A percentile compares a stretch with the other conserved stretches of the same genome.
Conservation (phyloP, 2,113 vertebrate genomes). For the Tachycineta bicolor region DNA sequence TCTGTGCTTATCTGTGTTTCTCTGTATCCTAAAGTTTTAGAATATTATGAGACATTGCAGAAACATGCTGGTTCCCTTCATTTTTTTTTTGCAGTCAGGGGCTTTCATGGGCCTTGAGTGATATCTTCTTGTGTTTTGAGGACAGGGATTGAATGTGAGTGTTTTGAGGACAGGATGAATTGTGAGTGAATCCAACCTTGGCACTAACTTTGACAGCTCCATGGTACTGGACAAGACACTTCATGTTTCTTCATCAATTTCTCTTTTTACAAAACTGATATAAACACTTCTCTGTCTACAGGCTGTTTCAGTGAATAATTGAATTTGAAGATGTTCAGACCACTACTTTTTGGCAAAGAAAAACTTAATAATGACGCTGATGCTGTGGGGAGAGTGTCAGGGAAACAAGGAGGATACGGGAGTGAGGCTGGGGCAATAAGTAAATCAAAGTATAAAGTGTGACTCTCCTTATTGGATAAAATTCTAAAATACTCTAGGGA, state of each 20-base stretch:
- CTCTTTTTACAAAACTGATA: background rate
- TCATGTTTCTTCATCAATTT: background rate
- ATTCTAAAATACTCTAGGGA: background rate
- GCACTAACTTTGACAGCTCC: background rate
- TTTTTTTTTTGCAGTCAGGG: background rate
- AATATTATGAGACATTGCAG: background rate
- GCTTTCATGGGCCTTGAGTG: background rate
- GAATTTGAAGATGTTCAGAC: background rate
- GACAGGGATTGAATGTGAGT: background rate
- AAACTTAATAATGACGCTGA: background rate
- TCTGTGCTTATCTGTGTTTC: background rate
- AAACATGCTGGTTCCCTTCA: background rate
- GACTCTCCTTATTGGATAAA: background rate
- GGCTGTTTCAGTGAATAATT: background rate
- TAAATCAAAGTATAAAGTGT: background rate
- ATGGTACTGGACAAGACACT: background rate
- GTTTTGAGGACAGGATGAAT: background rate
- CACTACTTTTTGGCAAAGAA: background rate
- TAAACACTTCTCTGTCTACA: background rate
- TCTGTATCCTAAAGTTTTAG: background rate
- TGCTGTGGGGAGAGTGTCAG: rapidly evolving
- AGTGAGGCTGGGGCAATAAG: background rate
- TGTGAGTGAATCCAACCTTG: background rate
- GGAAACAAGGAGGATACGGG: background rate
- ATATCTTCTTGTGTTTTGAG: background rate